These are phyloP conservation scores for Hippoglossus stenolepis DNA, from an alignment of 2,113 vertebrate genomes.

Conservation along the genomic window DNA sequence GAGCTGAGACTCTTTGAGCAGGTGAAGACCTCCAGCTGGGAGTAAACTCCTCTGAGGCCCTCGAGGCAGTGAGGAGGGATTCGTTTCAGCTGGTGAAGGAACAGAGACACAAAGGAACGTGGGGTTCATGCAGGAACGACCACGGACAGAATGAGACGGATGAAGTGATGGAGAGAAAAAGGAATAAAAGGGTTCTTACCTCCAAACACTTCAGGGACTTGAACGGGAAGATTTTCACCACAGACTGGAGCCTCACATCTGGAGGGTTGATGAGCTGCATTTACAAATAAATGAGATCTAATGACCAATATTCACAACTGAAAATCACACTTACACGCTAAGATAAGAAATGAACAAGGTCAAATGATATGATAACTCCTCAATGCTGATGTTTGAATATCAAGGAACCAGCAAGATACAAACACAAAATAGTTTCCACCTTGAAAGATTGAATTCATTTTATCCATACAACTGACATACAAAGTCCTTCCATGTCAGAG, in stretches of 20 bases:
- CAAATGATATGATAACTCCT: no score
- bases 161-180: neutral
- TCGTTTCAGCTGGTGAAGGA: constrained; percentile 79
- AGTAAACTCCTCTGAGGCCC: constrained; percentile 92
- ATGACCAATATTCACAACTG: neutral
- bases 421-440: no score
- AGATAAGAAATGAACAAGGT: no score
- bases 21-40: constrained; percentile 91
- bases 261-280: constrained; percentile 87
- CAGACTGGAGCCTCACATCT: constrained; percentile 81
- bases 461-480: no score
- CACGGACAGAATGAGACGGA: neutral
- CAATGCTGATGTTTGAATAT: no score
- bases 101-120: neutral
- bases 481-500: no score
- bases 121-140: neutral
- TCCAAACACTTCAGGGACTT: constrained; percentile 93
- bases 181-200: constrained; percentile 72
- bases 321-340: no score
- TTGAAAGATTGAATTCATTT: no score
- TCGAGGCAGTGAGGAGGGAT: constrained; percentile 90
- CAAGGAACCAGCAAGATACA: no score
- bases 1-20: constrained; percentile 91
- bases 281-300: neutral
- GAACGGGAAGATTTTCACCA: constrained; percentile 95